phyloP scores from a whole-genome alignment of 2,888 invertebrate species.

The Monochamus alternatus region DNA sequence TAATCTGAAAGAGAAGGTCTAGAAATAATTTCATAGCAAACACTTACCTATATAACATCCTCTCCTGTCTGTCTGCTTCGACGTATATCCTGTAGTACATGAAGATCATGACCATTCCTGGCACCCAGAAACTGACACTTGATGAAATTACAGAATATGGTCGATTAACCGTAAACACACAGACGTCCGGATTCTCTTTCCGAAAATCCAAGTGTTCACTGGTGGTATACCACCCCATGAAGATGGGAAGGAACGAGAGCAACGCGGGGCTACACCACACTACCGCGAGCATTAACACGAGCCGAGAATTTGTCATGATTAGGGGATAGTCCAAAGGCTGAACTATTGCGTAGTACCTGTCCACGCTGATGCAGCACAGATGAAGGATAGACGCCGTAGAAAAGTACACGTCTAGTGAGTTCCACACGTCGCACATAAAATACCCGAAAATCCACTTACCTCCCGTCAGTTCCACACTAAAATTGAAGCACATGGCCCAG shows the following conservation, averaged over 20 bases:
- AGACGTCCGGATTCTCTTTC: conserved; percentile 80
- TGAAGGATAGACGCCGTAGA: conserved; percentile 95
- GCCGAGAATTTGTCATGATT: conserved; percentile 89
- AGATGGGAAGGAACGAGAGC: conserved; percentile 95
- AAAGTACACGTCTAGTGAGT: conserved; percentile 95
- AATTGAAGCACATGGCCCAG: conserved; percentile 96
- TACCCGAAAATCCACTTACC: conserved; percentile 91
- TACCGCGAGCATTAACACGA: conserved; percentile 87
- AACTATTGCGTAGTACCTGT: conserved; percentile 92
- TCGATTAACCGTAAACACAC: conserved; percentile 89
- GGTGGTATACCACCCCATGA: conserved; percentile 96
- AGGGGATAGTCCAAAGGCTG: conserved; percentile 94
- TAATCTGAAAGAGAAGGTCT: no score
- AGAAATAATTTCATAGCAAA: not conserved
- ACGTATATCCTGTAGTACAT: conserved; percentile 93
- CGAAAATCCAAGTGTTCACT: conserved; percentile 82
- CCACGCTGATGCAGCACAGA: conserved; percentile 93
- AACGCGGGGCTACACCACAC: conserved; percentile 95
- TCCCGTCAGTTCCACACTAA: conserved; percentile 88
- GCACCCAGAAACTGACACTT: conserved; percentile 94
- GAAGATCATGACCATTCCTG: conserved; percentile 92
- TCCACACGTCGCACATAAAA: conserved; percentile 97
- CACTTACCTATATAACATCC: conserved; percentile 86
- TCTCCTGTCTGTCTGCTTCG: conserved; percentile 88
- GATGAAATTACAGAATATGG: conserved; percentile 91